Base-by-base conservation (phyloP, 1,140 invertebrate genomes). In the Drosophila bocki region DNA sequence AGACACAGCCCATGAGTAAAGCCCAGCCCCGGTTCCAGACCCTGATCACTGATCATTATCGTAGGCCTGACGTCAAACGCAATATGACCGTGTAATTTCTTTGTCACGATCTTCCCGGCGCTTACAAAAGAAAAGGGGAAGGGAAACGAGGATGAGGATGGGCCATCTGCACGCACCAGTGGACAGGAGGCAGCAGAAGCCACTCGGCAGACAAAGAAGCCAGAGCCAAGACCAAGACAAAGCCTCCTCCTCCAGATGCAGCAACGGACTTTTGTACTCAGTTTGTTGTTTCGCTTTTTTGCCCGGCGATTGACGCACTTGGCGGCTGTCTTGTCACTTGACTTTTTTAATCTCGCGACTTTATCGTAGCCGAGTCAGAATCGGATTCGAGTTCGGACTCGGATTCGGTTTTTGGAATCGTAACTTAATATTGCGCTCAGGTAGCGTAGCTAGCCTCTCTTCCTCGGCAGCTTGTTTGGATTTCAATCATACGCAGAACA, bases 321-420 rank as follows among this genome's bases (percentile, higher is more conserved):
- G 71, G 75, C 60, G 67, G 70, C 71, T 82, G 81, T 90, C 81
- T 76, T 90, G 85, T 90, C 86, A 82, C 86, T 91, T 91, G 85
- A 90, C 85, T 85, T 81, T 85, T 75, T 85, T 88, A 88, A 88
- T 88, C 85, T 88, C 81, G 85, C 85, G 86, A 85, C 85, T 88
- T 87, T 88, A 88, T 90, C 82, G 75, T 91, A 79, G 78, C 84
- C 85, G 47, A 76, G 47, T 71, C 67, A 71, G 69, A 90, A 81
- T 84, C 83, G 84, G 70, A 77, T 82, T 82, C 69, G 63, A 75
- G 63, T 80, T 67, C 75, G 64, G 59, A 44, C 69, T 57, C 44
- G 57, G 60, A 35, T 64, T 60, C 35, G 61, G 61, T 48, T 80
- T 48, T 33, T 78, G 45, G 56, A 72, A 56, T 74, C 74, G 85